Percentiles rank a stretch among this genome's conserved stretches.
These are phyloP conservation scores for Lasioglossum calceatum DNA, from an alignment of 2,888 invertebrate genomes.

Conservation along the genomic window DNA sequence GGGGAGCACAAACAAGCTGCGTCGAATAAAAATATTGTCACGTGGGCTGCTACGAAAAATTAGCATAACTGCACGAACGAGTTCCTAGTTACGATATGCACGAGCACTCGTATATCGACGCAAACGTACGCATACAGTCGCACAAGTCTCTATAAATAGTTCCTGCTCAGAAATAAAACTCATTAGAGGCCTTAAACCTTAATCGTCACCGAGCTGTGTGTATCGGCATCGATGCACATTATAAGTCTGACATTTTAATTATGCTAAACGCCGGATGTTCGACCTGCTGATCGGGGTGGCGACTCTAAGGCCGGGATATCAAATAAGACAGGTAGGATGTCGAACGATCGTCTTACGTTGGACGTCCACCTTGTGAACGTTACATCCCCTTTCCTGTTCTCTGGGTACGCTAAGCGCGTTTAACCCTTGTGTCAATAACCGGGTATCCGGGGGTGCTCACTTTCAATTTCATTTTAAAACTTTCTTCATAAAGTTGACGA, in stretches of 20 bases:
- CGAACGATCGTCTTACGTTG: slow-evolving; percentile 45
- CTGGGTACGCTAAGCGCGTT: not conserved
- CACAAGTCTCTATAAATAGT: slow-evolving; percentile 9
- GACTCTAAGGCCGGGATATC: slow-evolving; percentile 43
- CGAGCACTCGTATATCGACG: not conserved
- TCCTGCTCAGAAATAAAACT: not conserved
- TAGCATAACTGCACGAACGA: not conserved
- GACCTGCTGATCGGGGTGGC: slow-evolving; percentile 25
- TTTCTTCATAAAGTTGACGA: no score
- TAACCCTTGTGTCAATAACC: not conserved
- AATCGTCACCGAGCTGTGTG: not conserved
- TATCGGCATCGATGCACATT: slow-evolving; percentile 37
- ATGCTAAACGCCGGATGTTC: slow-evolving; percentile 48
- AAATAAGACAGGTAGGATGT: slow-evolving; percentile 56
- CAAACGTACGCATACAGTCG: not conserved
- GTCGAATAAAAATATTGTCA: slow-evolving; percentile 13
- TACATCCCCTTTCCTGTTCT: slow-evolving; percentile 10
- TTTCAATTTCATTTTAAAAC: not conserved
- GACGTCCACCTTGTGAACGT: slow-evolving; percentile 32
- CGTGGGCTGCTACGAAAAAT: not conserved
- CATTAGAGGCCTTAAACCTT: slow-evolving; percentile 11
- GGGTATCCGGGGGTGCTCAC: not conserved
- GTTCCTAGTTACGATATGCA: not conserved
- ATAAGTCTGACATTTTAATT: slow-evolving; percentile 63
- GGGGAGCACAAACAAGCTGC: not conserved